Conservation (phyloP, 1,140 invertebrate species). For the Gryllus bimaculatus region DNA sequence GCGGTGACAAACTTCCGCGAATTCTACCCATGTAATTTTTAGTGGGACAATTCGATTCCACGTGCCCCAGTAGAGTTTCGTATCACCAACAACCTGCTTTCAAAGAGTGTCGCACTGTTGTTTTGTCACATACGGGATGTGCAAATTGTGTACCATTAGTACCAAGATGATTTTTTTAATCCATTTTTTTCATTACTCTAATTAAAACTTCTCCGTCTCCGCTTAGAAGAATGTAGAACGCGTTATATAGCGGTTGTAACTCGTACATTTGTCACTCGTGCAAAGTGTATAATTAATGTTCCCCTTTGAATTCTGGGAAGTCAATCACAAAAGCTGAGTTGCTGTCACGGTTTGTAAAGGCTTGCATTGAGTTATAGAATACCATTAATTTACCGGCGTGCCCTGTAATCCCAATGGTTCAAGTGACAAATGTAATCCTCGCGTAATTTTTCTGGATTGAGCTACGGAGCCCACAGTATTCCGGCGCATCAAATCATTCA, state of each 20-base stretch:
- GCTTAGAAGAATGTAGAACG: background rate
- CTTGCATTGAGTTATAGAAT: background rate
- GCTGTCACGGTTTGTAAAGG: background rate
- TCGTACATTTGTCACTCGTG: background rate
- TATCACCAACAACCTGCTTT: too few relatives aligned
- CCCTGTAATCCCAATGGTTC: background rate
- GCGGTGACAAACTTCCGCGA: too few relatives aligned
- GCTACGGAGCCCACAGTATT: background rate
- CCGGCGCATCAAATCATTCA: background rate
- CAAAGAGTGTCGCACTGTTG: too few relatives aligned
- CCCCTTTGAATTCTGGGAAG: background rate
- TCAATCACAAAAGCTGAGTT: background rate
- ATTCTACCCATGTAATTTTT: too few relatives aligned
- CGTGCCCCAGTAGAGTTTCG: too few relatives aligned
- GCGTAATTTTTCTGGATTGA: background rate
- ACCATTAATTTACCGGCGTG: background rate
- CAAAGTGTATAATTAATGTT: background rate
- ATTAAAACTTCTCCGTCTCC: background rate
- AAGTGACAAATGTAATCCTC: slow-evolving; percentile 4
- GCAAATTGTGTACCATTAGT: too few relatives aligned
- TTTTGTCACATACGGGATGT: too few relatives aligned
- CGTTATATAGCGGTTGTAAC: background rate
- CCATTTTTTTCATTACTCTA: background rate
- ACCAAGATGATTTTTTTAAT: too few relatives aligned
- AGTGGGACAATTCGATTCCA: too few relatives aligned